phyloP scores from a whole-genome alignment of 1,140 invertebrate genomes.

The Gyrodactylus salaris region DNA sequence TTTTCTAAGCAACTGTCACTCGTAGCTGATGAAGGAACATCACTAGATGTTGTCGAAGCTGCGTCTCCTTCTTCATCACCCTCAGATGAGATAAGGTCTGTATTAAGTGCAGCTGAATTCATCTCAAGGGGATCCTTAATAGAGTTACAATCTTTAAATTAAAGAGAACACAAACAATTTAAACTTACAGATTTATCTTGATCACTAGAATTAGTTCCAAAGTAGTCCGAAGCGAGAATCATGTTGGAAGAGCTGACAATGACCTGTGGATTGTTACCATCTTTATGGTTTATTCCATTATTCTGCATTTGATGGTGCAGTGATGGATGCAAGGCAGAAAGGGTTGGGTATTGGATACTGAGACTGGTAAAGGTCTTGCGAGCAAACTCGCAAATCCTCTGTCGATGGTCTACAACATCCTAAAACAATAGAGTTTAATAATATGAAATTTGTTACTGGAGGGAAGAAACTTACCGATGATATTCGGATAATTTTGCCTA shows the following conservation, averaged over 20 bases:
- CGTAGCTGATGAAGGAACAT: too few relatives aligned
- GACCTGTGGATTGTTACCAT: neutral
- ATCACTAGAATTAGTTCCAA: too few relatives aligned
- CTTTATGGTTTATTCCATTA: too few relatives aligned
- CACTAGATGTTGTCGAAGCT: too few relatives aligned
- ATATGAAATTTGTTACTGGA: neutral
- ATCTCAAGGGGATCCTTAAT: too few relatives aligned
- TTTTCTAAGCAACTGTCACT: too few relatives aligned
- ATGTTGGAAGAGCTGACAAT: neutral
- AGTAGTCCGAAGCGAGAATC: neutral
- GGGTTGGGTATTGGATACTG: neutral
- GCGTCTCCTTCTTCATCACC: too few relatives aligned
- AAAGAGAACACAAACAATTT: too few relatives aligned
- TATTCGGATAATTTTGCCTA: slow-evolving; percentile 3
- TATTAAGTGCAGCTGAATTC: too few relatives aligned
- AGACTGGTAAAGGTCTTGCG: neutral
- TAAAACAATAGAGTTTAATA: neutral
- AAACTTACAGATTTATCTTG: too few relatives aligned
- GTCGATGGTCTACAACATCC: neutral
- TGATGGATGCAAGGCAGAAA: neutral
- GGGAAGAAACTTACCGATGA: neutral
- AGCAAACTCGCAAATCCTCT: neutral
- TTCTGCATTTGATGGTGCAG: neutral
- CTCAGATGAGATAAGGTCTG: too few relatives aligned
- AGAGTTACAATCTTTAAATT: too few relatives aligned